Percentiles rank a stretch among this genome's conserved stretches.
These are phyloP conservation scores for Sternotherus odoratus DNA, from an alignment of 2,797 vertebrate species.

Conservation along the genomic window DNA sequence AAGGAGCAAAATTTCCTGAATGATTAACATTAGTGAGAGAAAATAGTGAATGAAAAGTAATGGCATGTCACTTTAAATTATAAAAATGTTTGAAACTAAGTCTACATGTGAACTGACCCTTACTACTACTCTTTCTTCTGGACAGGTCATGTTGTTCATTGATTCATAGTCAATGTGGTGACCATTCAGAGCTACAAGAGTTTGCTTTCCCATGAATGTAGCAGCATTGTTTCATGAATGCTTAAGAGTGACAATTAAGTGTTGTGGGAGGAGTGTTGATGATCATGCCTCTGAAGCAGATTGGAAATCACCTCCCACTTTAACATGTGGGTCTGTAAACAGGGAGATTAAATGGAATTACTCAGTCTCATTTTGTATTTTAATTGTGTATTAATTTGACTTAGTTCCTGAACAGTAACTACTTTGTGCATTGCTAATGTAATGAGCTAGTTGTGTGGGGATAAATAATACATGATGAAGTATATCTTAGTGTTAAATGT, in stretches of 20 bases:
- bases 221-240: accelerated
- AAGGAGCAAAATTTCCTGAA: neutral
- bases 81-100: neutral
- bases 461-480: conserved; percentile 59
- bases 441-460: conserved; percentile 47
- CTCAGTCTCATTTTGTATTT: conserved; percentile 51
- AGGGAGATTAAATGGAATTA: conserved; percentile 20
- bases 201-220: accelerated
- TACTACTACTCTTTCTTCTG: neutral
- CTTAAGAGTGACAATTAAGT: accelerated
- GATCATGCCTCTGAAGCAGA: neutral
- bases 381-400: conserved; percentile 67
- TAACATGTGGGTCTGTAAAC: neutral
- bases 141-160: neutral
- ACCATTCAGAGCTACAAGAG: accelerated
- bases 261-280: accelerated
- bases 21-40: neutral
- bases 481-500: conserved; percentile 27
- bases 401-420: conserved; percentile 35
- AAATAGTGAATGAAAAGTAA: neutral
- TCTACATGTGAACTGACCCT: neutral
- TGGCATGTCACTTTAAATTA: neutral
- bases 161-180: neutral
- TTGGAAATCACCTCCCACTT: neutral
- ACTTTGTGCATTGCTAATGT: conserved; percentile 37